Base-by-base conservation (phyloP, 1,140 invertebrate genomes). In the Tetraneura akinire region DNA sequence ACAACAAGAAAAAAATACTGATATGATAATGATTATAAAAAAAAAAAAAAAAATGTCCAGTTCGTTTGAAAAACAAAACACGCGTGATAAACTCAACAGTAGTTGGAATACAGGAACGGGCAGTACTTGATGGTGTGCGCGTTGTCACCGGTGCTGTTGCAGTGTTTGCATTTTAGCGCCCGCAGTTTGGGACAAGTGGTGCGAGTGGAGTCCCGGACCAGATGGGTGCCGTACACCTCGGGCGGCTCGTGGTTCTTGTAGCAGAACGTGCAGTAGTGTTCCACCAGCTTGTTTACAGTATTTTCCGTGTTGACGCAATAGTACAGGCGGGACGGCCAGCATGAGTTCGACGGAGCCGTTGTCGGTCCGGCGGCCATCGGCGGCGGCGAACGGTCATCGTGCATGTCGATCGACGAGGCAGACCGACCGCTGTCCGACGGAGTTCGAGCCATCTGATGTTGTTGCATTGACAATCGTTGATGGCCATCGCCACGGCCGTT, bases 91-190 rank as follows among this genome's bases (percentile, higher is more conserved):
- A n/a, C n/a, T 21, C 26, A 57, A 53, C 49, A 14, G 55, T 78
- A 78, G 23, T 78, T 78, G 0, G 74, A 21, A 4, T 78, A 78
- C n/a, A 60, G 10, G 13, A 62, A 78, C 32, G 74, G 74, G 37
- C 74, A 78, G 37, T 78, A 78, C 37, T 78, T 78, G 55, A 78
- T 57, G 21, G 74, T 78, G 74, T 78, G 74, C 55, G 74, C 74
- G 74, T 62, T 62, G 74, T 78, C 74, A 9, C 74, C 74, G 55
- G 74, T 78, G 8, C 55, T 37, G 37, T 47, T 78, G 21, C 74
- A 78, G 55, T 78, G 74, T 32, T 47, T 78, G 55, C 74, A 78
- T 37, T 21, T 21, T 21, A 78, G 74, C 55, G 74, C 74, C 14
- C 74, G n/a, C 10, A 78, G 74, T 21, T 60, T 62, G 14, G 74